Evolutionary conservation across 2,797 vertebrate genomes (phyloP), one percentile per base, ranked within the genome.

Genomic region (Trematomus bernacchii): DNA sequence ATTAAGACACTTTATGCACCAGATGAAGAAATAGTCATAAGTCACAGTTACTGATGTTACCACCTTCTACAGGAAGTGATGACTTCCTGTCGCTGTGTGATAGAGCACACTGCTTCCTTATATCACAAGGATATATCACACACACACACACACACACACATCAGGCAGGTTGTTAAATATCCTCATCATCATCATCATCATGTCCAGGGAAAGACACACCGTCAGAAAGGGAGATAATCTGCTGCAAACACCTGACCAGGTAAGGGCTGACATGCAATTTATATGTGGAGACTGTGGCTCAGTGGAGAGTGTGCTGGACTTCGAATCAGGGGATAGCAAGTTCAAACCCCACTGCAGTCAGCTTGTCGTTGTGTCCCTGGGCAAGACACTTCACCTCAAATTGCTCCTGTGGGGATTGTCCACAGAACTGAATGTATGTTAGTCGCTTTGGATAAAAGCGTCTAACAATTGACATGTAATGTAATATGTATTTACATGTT

Each of bases 41-140:
- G 85, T 92, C 83, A 89, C 82, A 90, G 84, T 66, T 57, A 48
- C 19, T 79, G 69, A 77, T 4, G 69, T 80, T 89, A 70, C 88
- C 82, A 90, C 91, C 89, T 92, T 91, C 58, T 83, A 92, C 92
- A 95, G 95, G 95, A 96, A 96, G 88, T 87, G 76, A 87, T 87
- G 86, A 92, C 91, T 95, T 96, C 92, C 91, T 84, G 83, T 82
- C 89, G 82, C 88, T 75, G 77, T 71, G 77, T 71, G 69, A 84
- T 60, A 79, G 8, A 21, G 10, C 72, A 65, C 71, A 21, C 80
- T 73, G 85, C 77, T 89, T 91, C 90, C 86, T 63, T 37, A 37
- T 37, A 37, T 37, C 50, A 12, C 70, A 10, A 73, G 58, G 52
- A 52, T 6, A 40, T 37, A 43, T 37, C 30, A 42, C 51, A 72